These are phyloP conservation scores for Leptura quadrifasciata DNA, from an alignment of 2,888 invertebrate genomes.

Conservation along the genomic window DNA sequence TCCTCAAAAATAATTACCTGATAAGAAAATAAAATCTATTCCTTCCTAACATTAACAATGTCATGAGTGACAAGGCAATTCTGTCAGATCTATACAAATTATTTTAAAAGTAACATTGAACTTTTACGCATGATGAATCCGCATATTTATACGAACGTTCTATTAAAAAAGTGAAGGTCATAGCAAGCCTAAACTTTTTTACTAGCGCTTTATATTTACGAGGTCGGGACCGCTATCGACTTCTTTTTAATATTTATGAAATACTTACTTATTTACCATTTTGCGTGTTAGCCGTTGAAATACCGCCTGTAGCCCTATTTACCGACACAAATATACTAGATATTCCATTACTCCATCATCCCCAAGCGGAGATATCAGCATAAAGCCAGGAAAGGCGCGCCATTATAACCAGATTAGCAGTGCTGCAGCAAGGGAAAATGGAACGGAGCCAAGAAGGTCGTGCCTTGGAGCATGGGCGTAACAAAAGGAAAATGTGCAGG, in stretches of 20 bases:
- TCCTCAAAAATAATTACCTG: background rate
- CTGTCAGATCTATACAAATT: background rate
- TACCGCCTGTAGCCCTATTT: background rate
- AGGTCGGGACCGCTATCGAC: background rate
- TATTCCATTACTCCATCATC: conserved; percentile 16
- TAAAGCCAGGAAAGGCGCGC: conserved; percentile 10
- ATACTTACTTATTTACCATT: background rate
- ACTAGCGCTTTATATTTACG: background rate
- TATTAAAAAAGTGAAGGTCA: conserved; percentile 2
- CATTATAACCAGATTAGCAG: conserved; percentile 18
- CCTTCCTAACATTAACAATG: no score
- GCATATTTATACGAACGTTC: background rate
- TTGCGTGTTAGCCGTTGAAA: background rate
- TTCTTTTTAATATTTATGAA: background rate
- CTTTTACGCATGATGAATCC: conserved; percentile 4
- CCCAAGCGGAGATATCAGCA: conserved; percentile 6
- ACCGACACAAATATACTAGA: background rate
- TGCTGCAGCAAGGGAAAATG: conserved; percentile 5
- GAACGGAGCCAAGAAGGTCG: conserved; percentile 14
- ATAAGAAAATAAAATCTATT: background rate
- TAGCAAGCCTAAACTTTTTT: background rate
- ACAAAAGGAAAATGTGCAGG: background rate
- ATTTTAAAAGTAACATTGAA: conserved; percentile 4
- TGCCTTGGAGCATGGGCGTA: background rate
- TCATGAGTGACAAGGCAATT: background rate